These are phyloP conservation scores for Nezara viridula DNA, from an alignment of 2,888 invertebrate species.

Conservation along the genomic window DNA sequence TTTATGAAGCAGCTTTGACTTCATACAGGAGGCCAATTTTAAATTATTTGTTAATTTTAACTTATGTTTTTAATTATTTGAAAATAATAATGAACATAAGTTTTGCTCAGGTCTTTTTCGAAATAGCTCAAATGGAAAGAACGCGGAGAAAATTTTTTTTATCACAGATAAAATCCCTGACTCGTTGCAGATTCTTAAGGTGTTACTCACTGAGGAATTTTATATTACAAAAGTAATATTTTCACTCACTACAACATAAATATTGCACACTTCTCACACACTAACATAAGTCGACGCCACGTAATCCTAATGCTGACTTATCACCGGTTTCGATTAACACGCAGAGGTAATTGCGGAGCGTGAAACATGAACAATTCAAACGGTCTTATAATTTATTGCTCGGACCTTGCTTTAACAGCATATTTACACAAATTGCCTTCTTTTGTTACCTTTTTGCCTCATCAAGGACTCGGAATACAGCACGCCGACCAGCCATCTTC, in stretches of 20 bases:
- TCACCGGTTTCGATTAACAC: not conserved
- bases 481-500: not conserved
- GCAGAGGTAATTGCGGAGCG: conserved; percentile 5
- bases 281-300: not conserved
- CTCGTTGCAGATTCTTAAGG: not conserved
- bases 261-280: not conserved
- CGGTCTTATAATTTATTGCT: conserved; percentile 15
- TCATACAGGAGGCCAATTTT: too few species aligned
- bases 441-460: not conserved
- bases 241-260: not conserved
- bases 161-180: too few species aligned
- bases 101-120: too few species aligned
- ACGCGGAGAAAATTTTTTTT: too few species aligned
- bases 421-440: conserved; percentile 13
- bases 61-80: too few species aligned
- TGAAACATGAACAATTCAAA: conserved; percentile 13
- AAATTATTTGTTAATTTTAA: too few species aligned
- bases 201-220: not conserved
- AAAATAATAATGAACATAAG: too few species aligned
- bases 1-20: too few species aligned
- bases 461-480: not conserved
- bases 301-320: not conserved
- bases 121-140: too few species aligned
- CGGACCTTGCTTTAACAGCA: not conserved
- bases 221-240: not conserved